Evolutionary conservation across 1,140 invertebrate species (phyloP).

Genomic region (Tetragnatha versicolor): DNA sequence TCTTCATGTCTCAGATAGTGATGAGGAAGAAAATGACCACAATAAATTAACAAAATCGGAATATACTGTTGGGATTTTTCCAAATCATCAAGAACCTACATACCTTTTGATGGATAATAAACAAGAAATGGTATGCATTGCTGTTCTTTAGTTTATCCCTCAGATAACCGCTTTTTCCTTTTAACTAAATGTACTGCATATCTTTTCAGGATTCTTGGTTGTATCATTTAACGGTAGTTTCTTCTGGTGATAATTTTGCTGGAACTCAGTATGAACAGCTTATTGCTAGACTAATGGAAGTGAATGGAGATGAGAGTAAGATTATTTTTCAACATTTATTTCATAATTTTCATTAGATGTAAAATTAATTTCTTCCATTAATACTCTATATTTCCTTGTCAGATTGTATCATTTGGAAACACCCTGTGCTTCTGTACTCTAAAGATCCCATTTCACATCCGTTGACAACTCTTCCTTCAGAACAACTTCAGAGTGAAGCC

Average conservation of each 20-base stretch:
- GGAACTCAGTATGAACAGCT: constrained; percentile 95
- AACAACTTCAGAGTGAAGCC: constrained; percentile 84
- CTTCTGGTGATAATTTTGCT: constrained; percentile 85
- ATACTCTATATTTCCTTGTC: constrained; percentile 59
- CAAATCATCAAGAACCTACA: constrained; percentile 87
- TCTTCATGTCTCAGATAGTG: constrained; percentile 89
- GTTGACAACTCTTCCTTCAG: constrained; percentile 84
- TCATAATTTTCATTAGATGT: background rate
- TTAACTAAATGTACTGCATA: too few relatives aligned
- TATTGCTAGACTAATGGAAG: constrained; percentile 93
- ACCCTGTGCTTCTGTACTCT: constrained; percentile 87
- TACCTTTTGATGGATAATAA: constrained; percentile 90
- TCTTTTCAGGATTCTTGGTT: constrained; percentile 82
- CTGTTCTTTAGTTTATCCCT: too few relatives aligned
- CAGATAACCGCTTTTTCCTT: too few relatives aligned
- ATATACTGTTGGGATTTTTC: constrained; percentile 91
- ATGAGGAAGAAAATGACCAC: constrained; percentile 70
- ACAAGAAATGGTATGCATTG: constrained; percentile 77
- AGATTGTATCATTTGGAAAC: constrained; percentile 92
- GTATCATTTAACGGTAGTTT: constrained; percentile 92
- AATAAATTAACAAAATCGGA: constrained; percentile 64
- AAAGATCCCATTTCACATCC: constrained; percentile 87
- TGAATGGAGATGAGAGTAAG: constrained; percentile 89
- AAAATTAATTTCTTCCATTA: background rate
- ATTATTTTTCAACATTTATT: constrained; percentile 54